Percentiles rank a stretch among this genome's conserved stretches.
phyloP scores from a whole-genome alignment of 2,888 invertebrate species.

The Physocephala rufipes region DNA sequence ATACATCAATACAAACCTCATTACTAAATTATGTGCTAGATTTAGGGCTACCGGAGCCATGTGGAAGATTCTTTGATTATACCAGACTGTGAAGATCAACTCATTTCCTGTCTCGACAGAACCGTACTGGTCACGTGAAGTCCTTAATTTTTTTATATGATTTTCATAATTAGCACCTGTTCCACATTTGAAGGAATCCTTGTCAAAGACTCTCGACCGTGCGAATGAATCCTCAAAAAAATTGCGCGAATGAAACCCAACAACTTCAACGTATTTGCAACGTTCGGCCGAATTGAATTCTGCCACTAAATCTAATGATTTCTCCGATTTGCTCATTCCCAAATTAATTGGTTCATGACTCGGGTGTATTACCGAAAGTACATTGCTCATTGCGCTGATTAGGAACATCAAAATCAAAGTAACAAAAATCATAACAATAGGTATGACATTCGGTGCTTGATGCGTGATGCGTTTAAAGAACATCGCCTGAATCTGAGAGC shows the following conservation, averaged over 20 bases:
- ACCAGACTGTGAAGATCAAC: constrained; percentile 43
- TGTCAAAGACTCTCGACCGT: constrained; percentile 24
- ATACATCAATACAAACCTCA: constrained; percentile 47
- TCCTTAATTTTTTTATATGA: constrained; percentile 25
- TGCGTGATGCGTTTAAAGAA: constrained; percentile 54
- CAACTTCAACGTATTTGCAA: constrained; percentile 50
- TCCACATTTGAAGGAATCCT: constrained; percentile 7
- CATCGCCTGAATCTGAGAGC: constrained; percentile 54
- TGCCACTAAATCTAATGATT: constrained; percentile 24
- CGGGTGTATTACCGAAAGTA: constrained; percentile 42
- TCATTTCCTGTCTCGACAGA: constrained; percentile 45
- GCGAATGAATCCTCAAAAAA: constrained; percentile 13
- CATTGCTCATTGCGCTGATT: constrained; percentile 45
- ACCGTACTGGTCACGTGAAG: constrained; percentile 44
- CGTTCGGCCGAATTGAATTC: background rate
- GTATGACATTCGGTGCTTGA: constrained; percentile 54
- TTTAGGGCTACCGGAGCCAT: constrained; percentile 54
- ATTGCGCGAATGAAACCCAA: constrained; percentile 7
- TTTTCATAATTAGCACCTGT: background rate
- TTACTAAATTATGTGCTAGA: constrained; percentile 64
- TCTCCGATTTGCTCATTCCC: constrained; percentile 42
- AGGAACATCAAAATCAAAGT: constrained; percentile 60
- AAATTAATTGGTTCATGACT: constrained; percentile 45
- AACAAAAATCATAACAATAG: constrained; percentile 66
- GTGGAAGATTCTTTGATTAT: constrained; percentile 76